Base-by-base conservation (phyloP, 2,797 vertebrate species). In the Fringilla coelebs region DNA sequence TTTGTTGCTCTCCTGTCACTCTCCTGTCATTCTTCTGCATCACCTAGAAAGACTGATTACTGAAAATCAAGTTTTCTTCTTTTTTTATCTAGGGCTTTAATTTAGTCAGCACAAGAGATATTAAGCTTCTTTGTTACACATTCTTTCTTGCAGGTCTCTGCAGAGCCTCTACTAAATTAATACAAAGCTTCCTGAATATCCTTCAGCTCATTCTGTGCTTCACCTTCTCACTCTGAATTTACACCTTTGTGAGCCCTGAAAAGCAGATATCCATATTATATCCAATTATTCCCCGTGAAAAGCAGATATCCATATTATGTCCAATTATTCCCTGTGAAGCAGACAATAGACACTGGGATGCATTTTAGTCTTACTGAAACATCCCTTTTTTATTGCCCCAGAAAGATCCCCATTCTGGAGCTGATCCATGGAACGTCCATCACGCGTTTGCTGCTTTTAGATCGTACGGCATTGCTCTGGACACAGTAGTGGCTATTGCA, bases 1-100 rank as follows among this genome's bases (percentile, higher is more conserved):
- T 92, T 95, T 78, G 38, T 72, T 67, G 55, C 80, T 78, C 31
- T 95, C 29, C 65, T 92, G 78, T 91, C 76, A 94, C 49, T 89
- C 40, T 89, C 18, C 73, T 86, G 84, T 79, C 76, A 86, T 49
- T 60, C 51, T 85, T 13, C 46, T 89, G 52, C 18, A 68, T 18
- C 29, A 36, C 18, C 13, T 80, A 60, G 55, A 72, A 95, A 77
- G 32, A 73, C 38, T 58, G 38, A 82, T 11, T 54, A 71, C 4
- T 57, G 24, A 78, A 87, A 81, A 61, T 7, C 0, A 7, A 9
- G 5, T 63, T 78, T 82, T 77, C 49, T 89, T 8, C 6, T 29
- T 75, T 72, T 76, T 85, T 74, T 15, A 72, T 34, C 31, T 29
- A 49, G 54, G 36, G 3, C 11, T 81, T 68, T 90, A 17, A 34